Conservation (phyloP, 1,140 invertebrate species). For the Brachionus rotundiformis region DNA sequence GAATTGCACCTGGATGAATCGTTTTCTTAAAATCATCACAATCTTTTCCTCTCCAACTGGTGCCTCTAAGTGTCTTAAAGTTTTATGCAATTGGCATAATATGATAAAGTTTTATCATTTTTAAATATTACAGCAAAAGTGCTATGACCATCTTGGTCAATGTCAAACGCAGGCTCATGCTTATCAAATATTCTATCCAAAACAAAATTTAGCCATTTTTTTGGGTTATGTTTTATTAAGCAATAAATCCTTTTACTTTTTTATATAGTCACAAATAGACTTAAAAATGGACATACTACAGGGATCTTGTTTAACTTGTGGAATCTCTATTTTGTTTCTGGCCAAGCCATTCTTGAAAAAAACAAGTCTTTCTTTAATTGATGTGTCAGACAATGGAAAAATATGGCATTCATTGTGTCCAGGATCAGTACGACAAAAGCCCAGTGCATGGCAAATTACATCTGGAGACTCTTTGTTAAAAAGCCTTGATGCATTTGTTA, state of each 20-base stretch:
- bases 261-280: constrained; percentile 54
- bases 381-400: constrained; percentile 52
- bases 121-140: constrained; percentile 55
- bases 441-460: constrained; percentile 57
- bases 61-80: constrained; percentile 62
- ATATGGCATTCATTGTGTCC: constrained; percentile 55
- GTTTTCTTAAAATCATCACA: constrained; percentile 62
- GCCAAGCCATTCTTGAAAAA: background rate
- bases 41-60: constrained; percentile 66
- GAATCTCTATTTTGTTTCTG: background rate
- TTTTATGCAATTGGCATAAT: background rate
- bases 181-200: constrained; percentile 55
- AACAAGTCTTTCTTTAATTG: background rate
- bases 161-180: constrained; percentile 57
- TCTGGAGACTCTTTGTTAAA: constrained; percentile 56
- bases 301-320: background rate
- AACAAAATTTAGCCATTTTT: background rate
- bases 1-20: constrained; percentile 63
- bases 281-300: constrained; percentile 31
- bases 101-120: background rate
- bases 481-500: constrained; percentile 55
- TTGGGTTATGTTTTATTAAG: background rate
- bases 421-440: constrained; percentile 56
- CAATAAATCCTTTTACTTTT: constrained; percentile 52
- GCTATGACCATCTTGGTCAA: constrained; percentile 59